Evolutionary conservation across 2,888 invertebrate genomes (phyloP), one percentile per base, ranked within the genome.

Genomic region (Harpagoxenus sublaevis): DNA sequence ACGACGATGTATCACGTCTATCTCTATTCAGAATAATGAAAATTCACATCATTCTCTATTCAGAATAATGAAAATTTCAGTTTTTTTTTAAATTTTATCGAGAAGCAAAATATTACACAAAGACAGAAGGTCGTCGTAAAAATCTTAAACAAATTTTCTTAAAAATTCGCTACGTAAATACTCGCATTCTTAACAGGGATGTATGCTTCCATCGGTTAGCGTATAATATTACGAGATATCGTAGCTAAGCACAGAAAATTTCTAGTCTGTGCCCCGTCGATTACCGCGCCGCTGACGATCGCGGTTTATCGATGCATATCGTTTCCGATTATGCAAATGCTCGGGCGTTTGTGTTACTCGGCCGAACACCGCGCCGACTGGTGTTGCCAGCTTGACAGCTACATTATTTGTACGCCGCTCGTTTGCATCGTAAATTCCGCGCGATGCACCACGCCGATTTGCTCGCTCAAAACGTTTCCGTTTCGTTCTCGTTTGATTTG

Each of bases 281-380:
- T 84, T 83, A 85, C 57, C 68, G 15, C 71, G 55, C 12, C 55
- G 60, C 31, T 70, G 77, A 65, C 63, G 81, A 68, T 84, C 73
- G 65, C 85, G 74, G 82, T 86, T 90, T 87, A 86, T 90, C 88
- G 87, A 89, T 86, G 86, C 85, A 74, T 83, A 81, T 85, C 88
- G 85, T 83, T 86, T 53, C 65, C 79, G 89, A 90, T 90, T 90
- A 87, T 84, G 86, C 85, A 86, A 90, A 90, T 90, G 83, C 70
- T 42, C 65, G 78, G 39, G 65, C 71, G 82, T 78, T 53, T 74
- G 70, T 78, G 78, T 86, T 82, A 70, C 62, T 71, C 70, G 79
- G 66, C 73, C 84, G 83, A 81, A 83, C 84, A 83, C 48, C 83
- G 53, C 83, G 53, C 35, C 83, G 55, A 66, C 66, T 78, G 77